Conservation (phyloP, 2,888 invertebrate genomes). For the Caenorhabditis zanzibari region DNA sequence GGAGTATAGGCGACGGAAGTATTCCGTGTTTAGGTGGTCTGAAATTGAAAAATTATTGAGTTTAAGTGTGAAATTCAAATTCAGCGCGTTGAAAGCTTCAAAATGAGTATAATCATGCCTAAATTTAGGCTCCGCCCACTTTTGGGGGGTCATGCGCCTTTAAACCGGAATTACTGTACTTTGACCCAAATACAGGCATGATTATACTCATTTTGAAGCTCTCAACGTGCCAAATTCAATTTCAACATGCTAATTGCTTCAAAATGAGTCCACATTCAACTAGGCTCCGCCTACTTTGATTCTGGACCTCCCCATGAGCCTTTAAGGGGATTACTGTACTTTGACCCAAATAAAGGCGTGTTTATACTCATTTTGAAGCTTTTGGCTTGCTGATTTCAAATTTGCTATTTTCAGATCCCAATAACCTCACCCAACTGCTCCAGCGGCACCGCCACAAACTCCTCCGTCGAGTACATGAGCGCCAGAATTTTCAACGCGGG, state of each 20-base stretch:
- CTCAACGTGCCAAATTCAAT: not conserved
- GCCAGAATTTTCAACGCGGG: conserved; percentile 50
- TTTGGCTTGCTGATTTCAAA: too few relatives aligned
- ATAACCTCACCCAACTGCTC: conserved; percentile 66
- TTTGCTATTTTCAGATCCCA: too few relatives aligned
- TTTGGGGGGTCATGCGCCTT: not conserved
- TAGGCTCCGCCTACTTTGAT: too few relatives aligned
- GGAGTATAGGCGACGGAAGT: conserved; percentile 49
- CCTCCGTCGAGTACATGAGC: conserved; percentile 47
- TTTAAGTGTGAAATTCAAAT: not conserved
- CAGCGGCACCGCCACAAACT: conserved; percentile 43
- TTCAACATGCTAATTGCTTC: too few relatives aligned
- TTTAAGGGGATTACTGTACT: too few relatives aligned
- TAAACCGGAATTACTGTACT: not conserved
- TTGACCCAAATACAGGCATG: not conserved
- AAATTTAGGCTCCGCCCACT: not conserved
- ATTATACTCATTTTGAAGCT: not conserved
- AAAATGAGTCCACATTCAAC: too few relatives aligned
- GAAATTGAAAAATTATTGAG: not conserved
- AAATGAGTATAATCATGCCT: conserved; percentile 2
- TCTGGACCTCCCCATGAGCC: too few relatives aligned
- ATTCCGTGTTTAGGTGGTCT: conserved; percentile 64
- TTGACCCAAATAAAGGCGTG: too few relatives aligned
- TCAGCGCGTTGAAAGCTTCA: not conserved
- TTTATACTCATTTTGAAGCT: too few relatives aligned